phyloP scores from a whole-genome alignment of 2,888 invertebrate genomes.

The Hirtodrosophila trivittata region DNA sequence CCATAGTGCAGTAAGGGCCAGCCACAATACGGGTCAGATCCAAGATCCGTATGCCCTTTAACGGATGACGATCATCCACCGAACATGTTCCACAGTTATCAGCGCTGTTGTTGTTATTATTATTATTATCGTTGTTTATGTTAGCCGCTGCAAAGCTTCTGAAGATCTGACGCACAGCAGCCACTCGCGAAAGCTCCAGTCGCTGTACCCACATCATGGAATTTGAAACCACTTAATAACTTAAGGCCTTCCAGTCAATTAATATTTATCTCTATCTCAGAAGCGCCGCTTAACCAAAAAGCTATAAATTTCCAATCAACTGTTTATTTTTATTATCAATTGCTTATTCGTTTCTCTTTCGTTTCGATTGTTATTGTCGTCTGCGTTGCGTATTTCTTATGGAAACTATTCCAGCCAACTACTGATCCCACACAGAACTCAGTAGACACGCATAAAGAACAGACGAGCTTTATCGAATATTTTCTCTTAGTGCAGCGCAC shows the following conservation, averaged over 20 bases:
- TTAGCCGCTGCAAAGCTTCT: constrained; percentile 57
- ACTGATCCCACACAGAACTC: constrained; percentile 47
- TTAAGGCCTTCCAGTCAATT: constrained; percentile 10
- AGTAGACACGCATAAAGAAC: neutral
- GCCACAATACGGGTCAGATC: constrained; percentile 95
- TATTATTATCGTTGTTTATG: constrained; percentile 8
- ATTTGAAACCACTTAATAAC: neutral
- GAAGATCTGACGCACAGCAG: constrained; percentile 48
- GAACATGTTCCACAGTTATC: constrained; percentile 3
- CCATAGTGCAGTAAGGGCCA: constrained; percentile 97
- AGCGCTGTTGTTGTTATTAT: constrained; percentile 9
- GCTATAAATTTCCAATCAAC: too few species aligned
- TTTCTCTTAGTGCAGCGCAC: constrained; percentile 18
- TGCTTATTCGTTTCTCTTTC: constrained; percentile 16
- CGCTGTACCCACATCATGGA: constrained; percentile 48
- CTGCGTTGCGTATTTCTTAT: constrained; percentile 22
- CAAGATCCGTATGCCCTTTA: constrained; percentile 89
- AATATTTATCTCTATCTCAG: too few species aligned
- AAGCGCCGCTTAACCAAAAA: too few species aligned
- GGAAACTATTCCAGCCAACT: constrained; percentile 57
- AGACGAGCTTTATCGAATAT: constrained; percentile 34
- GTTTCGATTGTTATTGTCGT: neutral
- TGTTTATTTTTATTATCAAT: too few species aligned
- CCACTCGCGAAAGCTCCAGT: constrained; percentile 25
- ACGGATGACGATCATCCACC: constrained; percentile 85